phyloP scores from a whole-genome alignment of 2,113 vertebrate species.

The Varanus komodoensis region DNA sequence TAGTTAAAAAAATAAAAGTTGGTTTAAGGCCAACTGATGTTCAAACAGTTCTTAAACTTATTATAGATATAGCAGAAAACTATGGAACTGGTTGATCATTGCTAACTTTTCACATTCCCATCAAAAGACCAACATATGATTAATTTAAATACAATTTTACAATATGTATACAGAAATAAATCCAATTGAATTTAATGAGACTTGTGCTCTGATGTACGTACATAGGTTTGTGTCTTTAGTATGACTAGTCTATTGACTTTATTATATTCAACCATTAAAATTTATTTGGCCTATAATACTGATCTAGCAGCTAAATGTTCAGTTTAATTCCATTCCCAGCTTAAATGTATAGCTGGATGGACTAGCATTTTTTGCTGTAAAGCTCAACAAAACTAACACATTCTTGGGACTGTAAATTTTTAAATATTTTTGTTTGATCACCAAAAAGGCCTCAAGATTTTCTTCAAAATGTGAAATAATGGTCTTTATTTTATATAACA shows the following conservation, averaged over 20 bases:
- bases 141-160: background rate
- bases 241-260: background rate
- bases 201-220: no score
- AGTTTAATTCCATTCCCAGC: background rate
- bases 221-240: no score
- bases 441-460: background rate
- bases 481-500: background rate
- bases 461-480: background rate
- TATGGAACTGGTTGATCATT: no score
- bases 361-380: no score
- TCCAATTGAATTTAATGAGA: no score
- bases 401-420: background rate
- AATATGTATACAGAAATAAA: background rate
- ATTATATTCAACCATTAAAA: background rate
- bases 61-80: background rate
- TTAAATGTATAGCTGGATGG: background rate
- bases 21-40: background rate
- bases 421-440: background rate
- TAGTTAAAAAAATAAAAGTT: background rate
- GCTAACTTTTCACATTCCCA: background rate
- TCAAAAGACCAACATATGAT: background rate
- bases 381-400: background rate
- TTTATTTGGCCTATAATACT: background rate
- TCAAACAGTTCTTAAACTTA: background rate
- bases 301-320: background rate